These are phyloP conservation scores for Dasysyrphus albostriatus DNA, from an alignment of 2,888 invertebrate species.

Conservation along the genomic window DNA sequence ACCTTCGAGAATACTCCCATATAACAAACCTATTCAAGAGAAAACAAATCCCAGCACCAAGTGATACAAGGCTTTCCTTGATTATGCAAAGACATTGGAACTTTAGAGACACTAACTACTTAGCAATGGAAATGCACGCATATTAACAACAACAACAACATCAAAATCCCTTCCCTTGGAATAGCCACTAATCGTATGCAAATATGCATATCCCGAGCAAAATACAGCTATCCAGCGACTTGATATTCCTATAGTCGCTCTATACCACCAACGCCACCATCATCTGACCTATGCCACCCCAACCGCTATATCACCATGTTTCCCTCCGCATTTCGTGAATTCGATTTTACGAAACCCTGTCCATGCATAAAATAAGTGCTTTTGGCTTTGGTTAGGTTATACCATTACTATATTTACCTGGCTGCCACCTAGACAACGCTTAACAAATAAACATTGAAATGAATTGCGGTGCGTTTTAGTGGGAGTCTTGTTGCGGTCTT, in stretches of 20 bases:
- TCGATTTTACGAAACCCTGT: conserved; percentile 58
- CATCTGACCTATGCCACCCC: conserved; percentile 72
- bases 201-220: conserved; percentile 61
- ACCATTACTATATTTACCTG: background rate
- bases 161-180: conserved; percentile 13
- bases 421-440: conserved; percentile 37
- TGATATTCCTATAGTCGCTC: background rate
- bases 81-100: conserved; percentile 64
- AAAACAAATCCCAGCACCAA: conserved; percentile 41
- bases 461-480: conserved; percentile 73
- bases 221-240: conserved; percentile 38
- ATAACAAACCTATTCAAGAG: conserved; percentile 17
- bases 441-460: conserved; percentile 72
- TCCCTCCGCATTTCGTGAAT: conserved; percentile 39
- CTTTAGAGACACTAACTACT: conserved; percentile 8
- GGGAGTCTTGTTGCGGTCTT: conserved; percentile 61
- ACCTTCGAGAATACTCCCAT: background rate
- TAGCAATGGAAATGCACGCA: conserved; percentile 50
- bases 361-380: conserved; percentile 62
- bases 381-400: conserved; percentile 9
- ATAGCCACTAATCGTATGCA: conserved; percentile 68
- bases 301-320: background rate
- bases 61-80: conserved; percentile 36
- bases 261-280: conserved; percentile 72
- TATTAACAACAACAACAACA: conserved; percentile 7